Evolutionary conservation across 2,113 vertebrate genomes (phyloP).

Genomic region (Chlamydotis undulata): DNA sequence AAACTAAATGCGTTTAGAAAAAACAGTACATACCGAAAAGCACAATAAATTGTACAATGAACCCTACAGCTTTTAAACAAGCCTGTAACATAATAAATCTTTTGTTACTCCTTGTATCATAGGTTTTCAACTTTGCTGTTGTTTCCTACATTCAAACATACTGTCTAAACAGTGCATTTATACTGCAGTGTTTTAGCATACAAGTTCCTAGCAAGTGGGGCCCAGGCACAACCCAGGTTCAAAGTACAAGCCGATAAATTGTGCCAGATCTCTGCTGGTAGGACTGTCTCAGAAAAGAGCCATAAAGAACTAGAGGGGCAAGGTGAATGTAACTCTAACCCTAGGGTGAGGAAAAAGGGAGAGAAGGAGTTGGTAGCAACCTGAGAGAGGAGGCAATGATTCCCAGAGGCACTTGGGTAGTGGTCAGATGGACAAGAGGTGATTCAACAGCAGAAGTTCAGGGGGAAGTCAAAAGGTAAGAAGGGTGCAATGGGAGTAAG

Average conservation of each 20-base stretch:
- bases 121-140: background rate
- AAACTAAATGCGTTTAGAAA: background rate
- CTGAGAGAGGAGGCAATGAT: background rate
- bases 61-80: constrained; percentile 22
- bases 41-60: background rate
- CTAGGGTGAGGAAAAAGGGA: background rate
- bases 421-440: background rate
- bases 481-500: background rate
- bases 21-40: background rate
- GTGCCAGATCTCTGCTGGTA: background rate
- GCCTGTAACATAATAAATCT: background rate
- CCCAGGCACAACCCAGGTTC: background rate
- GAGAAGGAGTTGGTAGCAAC: background rate
- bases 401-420: background rate
- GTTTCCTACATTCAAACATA: background rate
- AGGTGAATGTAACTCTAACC: background rate
- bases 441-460: background rate
- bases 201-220: background rate
- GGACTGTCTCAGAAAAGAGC: background rate
- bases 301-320: background rate
- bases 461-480: background rate
- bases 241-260: background rate
- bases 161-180: background rate
- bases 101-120: background rate
- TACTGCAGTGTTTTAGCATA: background rate